Base-by-base conservation (phyloP, 2,888 invertebrate species). In the Chrysina gloriosa region DNA sequence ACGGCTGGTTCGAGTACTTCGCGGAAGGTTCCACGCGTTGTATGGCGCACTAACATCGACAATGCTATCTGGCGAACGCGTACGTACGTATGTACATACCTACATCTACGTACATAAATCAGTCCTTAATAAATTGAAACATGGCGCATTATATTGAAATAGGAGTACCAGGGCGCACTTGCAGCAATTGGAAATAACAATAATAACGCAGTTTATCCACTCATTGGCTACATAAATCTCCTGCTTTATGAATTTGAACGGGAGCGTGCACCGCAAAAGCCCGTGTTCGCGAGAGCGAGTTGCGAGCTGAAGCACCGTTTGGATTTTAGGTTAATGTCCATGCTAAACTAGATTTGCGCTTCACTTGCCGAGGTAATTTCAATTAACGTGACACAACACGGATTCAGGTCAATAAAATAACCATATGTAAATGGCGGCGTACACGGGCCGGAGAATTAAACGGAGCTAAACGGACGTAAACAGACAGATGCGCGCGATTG, bases 361-460 rank as follows among this genome's bases (percentile, higher is more conserved):
- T 58, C 42, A 58, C 58, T 58, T 58, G 58, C 39, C 58, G 42
- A 58, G 58, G 58, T 58, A 58, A 58, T 58, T 58, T 58, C 58
- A 58, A 58, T 58, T 58, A 58, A 39, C 39, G 23, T 58, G 58
- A 58, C 58, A 58, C 58, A 58, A 58, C 58, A 58, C 39, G 42
- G 39, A 23, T 42, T 42, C 42, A 16, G 39, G 58, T 58, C 58
- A 58, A 58, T 58, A 58, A 58, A 58, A 58, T 39, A 39, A 39
- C 58, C 58, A 42, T 58, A 58, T 39, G 36, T 39, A 58, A 58
- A 36, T 39, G 56, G 56, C 56, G 58, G 42, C 27, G 29, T 9
- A 16, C 52, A 29, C 11, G 31, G 7, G 52, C 29, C 14, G 52
- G 52, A 25, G 52, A 52, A 52, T 52, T 52, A 52, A 52, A 52